A percentile compares a stretch with the other conserved stretches of the same genome.
Evolutionary conservation across 1,140 invertebrate species (phyloP).

Genomic region (Pogonomyrmex californicus): DNA sequence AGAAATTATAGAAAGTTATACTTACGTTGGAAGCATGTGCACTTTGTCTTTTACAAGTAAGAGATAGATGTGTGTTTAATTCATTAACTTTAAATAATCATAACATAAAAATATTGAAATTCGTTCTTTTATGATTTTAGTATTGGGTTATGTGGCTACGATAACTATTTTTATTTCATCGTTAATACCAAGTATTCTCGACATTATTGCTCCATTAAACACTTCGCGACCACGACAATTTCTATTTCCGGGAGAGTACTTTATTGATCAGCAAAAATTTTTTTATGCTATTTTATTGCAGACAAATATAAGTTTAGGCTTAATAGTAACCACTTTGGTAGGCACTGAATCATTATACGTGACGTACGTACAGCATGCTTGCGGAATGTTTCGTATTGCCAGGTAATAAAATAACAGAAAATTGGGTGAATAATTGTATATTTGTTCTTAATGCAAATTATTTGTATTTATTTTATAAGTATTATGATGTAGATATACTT

Average conservation of each 20-base stretch:
- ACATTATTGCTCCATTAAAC: conserved; percentile 36
- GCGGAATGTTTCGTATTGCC: conserved; percentile 52
- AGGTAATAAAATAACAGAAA: conserved; percentile 34
- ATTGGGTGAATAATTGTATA: neutral
- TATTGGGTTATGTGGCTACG: neutral
- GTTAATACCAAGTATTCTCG: conserved; percentile 11
- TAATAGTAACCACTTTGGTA: conserved; percentile 63
- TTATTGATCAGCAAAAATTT: conserved; percentile 70
- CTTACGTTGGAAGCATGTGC: conserved; percentile 35
- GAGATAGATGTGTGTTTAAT: neutral
- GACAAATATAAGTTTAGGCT: conserved; percentile 38
- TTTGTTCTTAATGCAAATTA: neutral
- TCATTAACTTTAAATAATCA: neutral
- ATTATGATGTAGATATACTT: neutral
- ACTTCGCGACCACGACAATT: conserved; percentile 21
- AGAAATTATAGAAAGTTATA: conserved; percentile 30
- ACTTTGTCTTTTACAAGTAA: conserved; percentile 46
- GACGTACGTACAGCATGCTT: conserved; percentile 33
- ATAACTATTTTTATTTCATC: neutral
- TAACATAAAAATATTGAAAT: neutral
- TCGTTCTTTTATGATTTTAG: neutral
- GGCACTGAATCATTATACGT: conserved; percentile 57
- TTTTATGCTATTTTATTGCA: conserved; percentile 65
- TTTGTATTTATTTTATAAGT: neutral
- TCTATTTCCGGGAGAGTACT: conserved; percentile 53